Base-by-base conservation (phyloP, 2,113 vertebrate species). In the Otis tarda region DNA sequence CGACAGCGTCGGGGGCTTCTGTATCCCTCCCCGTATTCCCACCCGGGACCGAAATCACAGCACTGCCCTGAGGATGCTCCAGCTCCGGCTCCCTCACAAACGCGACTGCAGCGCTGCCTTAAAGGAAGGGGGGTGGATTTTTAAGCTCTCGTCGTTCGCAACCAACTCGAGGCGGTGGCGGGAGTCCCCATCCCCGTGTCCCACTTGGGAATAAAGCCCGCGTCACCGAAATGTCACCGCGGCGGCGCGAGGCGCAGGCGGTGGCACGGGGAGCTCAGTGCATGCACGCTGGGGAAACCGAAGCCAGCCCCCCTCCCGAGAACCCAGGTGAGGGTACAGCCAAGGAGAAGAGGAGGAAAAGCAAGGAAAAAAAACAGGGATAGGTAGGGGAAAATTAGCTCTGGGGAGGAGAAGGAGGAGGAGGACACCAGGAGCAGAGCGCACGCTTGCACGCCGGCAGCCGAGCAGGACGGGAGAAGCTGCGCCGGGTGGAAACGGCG, bases 331-430 rank as follows among this genome's bases (percentile, higher is more conserved):
- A 85, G 89, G 69, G 35, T 65, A 90, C 95, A 94, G 92, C 56
- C 82, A 68, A 73, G 68, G 79, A 14, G 12, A n/a, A 90, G 90
- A 96, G 93, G 91, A 83, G 83, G 79, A 84, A 64, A 87, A 93
- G 95, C 80, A 3, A 89, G 84, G 94, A 86, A 75, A 43, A 43
- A 41, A 88, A 90, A 21, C 41, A 95, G 69, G 76, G 69, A 74
- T 1, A 63, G 95, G 94, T 83, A 83, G 94, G 95, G 95, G 91
- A 89, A 86, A 93, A 74, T 53, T 0, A 84, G 86, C 33, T 75
- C 6, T 61, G 24, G 39, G 25, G 86, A 70, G 78, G 78, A 97
- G 90, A 91, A 95, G 86, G 77, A 90, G 74, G 82, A 96, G 89
- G 89, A 96, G 71, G 69, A 75, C 61, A 24, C 14, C 37, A 16